Evolutionary conservation across 2,113 vertebrate species (phyloP).

Genomic region (Urocynchramus pylzowi): DNA sequence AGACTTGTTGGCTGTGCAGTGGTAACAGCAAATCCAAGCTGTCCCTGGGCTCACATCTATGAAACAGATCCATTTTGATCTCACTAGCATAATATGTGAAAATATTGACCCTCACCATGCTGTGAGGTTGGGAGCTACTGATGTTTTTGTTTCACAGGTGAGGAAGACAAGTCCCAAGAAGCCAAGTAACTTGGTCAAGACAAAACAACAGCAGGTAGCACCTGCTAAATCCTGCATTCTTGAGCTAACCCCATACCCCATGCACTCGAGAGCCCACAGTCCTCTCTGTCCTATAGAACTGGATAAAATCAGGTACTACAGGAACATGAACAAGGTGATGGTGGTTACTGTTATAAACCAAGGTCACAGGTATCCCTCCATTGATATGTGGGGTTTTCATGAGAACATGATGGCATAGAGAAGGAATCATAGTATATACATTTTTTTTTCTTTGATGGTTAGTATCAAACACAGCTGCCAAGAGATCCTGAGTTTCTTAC

Average conservation of each 20-base stretch:
- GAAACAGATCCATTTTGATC: background rate
- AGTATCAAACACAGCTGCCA: background rate
- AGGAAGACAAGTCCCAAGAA: background rate
- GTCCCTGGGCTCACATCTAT: background rate
- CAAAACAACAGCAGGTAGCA: background rate
- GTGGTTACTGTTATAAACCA: background rate
- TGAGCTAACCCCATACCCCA: background rate
- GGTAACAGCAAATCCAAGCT: background rate
- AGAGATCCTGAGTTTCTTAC: background rate
- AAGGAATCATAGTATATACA: background rate
- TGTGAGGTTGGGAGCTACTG: background rate
- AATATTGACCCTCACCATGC: background rate
- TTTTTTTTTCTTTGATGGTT: background rate
- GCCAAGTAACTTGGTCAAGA: background rate
- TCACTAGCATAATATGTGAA: background rate
- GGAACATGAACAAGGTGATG: background rate
- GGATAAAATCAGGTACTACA: background rate
- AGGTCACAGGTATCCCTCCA: background rate
- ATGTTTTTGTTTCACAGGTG: background rate
- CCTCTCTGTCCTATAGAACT: background rate
- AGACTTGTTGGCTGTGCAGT: background rate
- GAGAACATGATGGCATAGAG: background rate
- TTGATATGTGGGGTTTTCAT: background rate
- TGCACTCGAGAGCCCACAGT: rapidly evolving
- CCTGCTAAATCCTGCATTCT: background rate